Percentiles rank a stretch among this genome's conserved stretches.
These are phyloP conservation scores for Stegodyphus dumicola DNA, from an alignment of 1,140 invertebrate genomes.

Conservation along the genomic window DNA sequence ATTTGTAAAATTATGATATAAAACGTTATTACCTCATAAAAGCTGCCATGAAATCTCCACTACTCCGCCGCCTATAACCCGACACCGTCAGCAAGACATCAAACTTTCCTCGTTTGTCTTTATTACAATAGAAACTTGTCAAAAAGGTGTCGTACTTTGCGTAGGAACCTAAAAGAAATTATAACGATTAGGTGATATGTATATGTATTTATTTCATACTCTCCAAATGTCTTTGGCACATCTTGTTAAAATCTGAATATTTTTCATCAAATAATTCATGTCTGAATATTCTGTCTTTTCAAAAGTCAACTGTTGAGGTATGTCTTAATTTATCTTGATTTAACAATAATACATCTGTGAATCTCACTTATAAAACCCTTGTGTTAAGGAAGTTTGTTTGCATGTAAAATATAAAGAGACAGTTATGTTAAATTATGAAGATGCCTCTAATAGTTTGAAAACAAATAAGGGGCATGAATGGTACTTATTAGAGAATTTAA, in stretches of 20 bases:
- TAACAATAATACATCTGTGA: not conserved
- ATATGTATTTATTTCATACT: not conserved
- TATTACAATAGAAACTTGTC: constrained; percentile 21
- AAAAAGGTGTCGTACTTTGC: constrained; percentile 44
- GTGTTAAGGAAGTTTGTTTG: too few species aligned
- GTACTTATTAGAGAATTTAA: too few species aligned
- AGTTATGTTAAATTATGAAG: too few species aligned
- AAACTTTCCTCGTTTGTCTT: constrained; percentile 12
- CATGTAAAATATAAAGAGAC: too few species aligned
- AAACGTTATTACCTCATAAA: constrained; percentile 9
- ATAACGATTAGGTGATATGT: not conserved
- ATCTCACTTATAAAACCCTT: too few species aligned
- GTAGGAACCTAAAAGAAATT: constrained; percentile 21
- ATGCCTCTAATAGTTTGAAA: too few species aligned
- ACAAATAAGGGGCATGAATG: too few species aligned
- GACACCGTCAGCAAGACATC: constrained; percentile 21
- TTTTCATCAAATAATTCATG: not conserved
- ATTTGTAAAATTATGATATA: not conserved
- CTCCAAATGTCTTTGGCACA: not conserved
- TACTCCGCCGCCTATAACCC: not conserved
- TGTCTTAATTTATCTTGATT: not conserved
- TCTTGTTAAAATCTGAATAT: not conserved
- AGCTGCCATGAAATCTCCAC: constrained; percentile 18
- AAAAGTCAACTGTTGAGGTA: not conserved
- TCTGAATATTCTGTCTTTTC: not conserved